Evolutionary conservation across 1,140 invertebrate species (phyloP).

Genomic region (Listronotus oregonensis): DNA sequence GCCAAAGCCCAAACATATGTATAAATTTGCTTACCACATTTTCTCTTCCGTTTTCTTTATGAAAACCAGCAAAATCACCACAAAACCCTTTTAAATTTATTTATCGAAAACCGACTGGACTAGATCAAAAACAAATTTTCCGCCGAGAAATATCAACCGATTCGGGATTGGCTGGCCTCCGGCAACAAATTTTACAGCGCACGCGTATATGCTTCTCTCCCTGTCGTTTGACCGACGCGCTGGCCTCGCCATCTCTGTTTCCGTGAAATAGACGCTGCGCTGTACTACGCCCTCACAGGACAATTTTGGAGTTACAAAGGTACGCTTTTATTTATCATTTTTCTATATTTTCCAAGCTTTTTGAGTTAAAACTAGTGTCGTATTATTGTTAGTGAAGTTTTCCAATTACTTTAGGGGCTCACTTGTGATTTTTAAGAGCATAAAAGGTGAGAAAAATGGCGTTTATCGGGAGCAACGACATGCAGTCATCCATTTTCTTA

Average conservation of each 20-base stretch:
- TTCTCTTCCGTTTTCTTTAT: too few relatives aligned
- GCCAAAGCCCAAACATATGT: too few relatives aligned
- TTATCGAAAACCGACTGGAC: too few relatives aligned
- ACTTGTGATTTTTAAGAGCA: neutral
- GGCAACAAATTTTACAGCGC: too few relatives aligned
- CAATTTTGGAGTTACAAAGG: conserved; percentile 58
- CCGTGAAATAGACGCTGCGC: conserved; percentile 50
- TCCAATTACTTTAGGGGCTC: neutral
- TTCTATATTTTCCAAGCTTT: neutral
- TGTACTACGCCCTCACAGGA: conserved; percentile 63
- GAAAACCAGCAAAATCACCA: too few relatives aligned
- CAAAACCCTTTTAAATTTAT: too few relatives aligned
- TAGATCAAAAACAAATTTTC: too few relatives aligned
- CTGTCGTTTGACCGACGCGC: conserved; percentile 23
- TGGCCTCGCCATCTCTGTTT: conserved; percentile 56
- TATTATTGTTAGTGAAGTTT: too few relatives aligned
- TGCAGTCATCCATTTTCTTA: conserved; percentile 55
- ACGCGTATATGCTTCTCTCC: neutral
- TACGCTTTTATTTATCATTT: neutral
- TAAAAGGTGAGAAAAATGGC: conserved; percentile 13
- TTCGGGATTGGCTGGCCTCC: too few relatives aligned
- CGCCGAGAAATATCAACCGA: too few relatives aligned
- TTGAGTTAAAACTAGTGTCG: neutral
- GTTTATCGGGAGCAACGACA: neutral
- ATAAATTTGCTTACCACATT: too few relatives aligned